Evolutionary conservation across 1,140 invertebrate genomes (phyloP), one percentile per base, ranked within the genome.

Genomic region (Wiebesia pumilae): DNA sequence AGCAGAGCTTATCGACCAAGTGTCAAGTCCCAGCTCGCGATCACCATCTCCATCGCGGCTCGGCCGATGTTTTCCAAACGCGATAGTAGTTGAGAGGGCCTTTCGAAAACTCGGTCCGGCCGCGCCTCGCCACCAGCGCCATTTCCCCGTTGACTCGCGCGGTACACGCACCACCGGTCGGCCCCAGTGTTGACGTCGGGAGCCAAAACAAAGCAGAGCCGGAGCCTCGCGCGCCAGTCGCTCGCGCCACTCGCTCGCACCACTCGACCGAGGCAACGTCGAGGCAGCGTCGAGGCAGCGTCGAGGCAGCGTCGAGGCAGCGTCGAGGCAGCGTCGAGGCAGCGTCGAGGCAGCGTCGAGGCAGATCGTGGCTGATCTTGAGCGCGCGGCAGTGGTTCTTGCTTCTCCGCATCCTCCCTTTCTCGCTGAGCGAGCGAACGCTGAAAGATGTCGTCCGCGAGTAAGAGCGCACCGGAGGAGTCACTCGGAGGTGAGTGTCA

Each of bases 401-500:
- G n/a, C n/a, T n/a, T n/a, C n/a, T n/a, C n/a, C n/a, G n/a, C n/a
- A n/a, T n/a, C n/a, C 1, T 27, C 38, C 40, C 73, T 33, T 38
- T 27, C 38, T 40, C 73, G 10, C 9, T 47, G 43, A 67, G 38
- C 21, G 71, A 43, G 16, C 0, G 16, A 54, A n/a, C n/a, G 43
- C 4, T 10, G n/a, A 27, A 83, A 3, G 73, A 85, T 80, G 78
- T 80, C 93, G 88, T 92, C 93, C 38, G 91, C 92, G 77, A 91
- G 91, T 27, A 94, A 93, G 77, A 14, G 30, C n/a, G 90, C 89
- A 35, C 91, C 91, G 85, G 94, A 94, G 77, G 94, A 94, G 83
- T 89, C 90, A 38, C 90, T 94, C 21, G 93, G 94, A 88, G 94
- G 94, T 94, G 88, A 92, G 93, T 91, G 80, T 14, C 24, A 24